These are phyloP conservation scores for Alosa alosa DNA, from an alignment of 2,113 vertebrate genomes.

Conservation along the genomic window DNA sequence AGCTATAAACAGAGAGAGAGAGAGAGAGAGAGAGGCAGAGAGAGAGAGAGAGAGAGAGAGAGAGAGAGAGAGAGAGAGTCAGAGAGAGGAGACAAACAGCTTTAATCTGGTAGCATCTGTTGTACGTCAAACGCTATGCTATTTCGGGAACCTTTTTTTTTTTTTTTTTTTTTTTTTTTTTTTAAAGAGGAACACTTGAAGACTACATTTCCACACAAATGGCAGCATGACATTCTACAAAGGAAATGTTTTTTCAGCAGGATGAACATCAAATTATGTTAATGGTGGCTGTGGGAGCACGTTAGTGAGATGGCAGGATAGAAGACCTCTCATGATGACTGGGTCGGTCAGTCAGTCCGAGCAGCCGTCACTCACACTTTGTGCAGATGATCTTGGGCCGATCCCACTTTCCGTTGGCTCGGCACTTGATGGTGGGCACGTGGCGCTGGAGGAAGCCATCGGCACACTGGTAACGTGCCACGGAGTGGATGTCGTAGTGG, in stretches of 20 bases:
- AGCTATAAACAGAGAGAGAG: conserved; percentile 65
- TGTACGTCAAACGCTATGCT: neutral
- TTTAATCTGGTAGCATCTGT: neutral
- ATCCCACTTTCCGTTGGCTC: conserved; percentile 91
- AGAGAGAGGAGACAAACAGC: neutral
- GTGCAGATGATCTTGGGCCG: conserved; percentile 88
- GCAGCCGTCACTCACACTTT: conserved; percentile 80
- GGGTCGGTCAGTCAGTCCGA: no score
- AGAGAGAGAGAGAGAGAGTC: neutral
- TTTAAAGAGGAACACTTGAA: neutral
- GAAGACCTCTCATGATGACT: no score
- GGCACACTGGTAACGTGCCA: conserved; percentile 87
- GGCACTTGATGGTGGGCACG: conserved; percentile 84
- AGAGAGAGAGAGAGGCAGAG: neutral
- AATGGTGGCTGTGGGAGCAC: neutral
- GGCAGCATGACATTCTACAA: neutral
- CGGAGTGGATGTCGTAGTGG: conserved; percentile 87
- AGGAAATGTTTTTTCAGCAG: neutral
- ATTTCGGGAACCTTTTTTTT: neutral
- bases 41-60: neutral
- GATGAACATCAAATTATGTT: neutral
- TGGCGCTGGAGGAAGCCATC: conserved; percentile 88
- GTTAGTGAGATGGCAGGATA: neutral
- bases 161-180: neutral
- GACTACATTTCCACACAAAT: neutral